Conservation (phyloP, 1,140 invertebrate genomes). For the Pemphigus obesinymphae region DNA sequence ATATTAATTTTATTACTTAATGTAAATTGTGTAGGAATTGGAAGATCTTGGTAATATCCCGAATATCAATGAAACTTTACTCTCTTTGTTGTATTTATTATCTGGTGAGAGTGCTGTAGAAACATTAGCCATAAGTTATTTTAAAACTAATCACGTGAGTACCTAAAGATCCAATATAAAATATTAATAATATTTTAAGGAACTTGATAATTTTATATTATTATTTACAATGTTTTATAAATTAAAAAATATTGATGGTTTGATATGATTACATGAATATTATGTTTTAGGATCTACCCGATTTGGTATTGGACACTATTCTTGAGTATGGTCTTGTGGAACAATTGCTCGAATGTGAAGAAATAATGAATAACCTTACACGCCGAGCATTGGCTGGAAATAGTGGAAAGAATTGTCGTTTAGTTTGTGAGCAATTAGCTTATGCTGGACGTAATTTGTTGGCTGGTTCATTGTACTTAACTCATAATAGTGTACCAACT, state of each 20-base stretch:
- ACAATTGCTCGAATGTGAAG: slow-evolving; percentile 18
- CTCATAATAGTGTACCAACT: not conserved
- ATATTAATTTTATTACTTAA: not conserved
- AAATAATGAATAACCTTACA: slow-evolving; percentile 8
- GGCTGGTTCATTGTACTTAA: slow-evolving; percentile 19
- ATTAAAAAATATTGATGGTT: no score
- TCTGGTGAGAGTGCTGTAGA: slow-evolving; percentile 34
- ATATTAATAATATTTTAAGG: not conserved
- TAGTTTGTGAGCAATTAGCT: slow-evolving; percentile 19
- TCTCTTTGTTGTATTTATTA: slow-evolving; percentile 22
- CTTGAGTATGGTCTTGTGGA: slow-evolving; percentile 27
- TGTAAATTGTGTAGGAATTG: slow-evolving; percentile 4
- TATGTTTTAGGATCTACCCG: slow-evolving; percentile 11
- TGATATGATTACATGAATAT: no score
- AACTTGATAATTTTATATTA: no score
- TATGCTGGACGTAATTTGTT: not conserved
- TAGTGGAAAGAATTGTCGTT: slow-evolving; percentile 14
- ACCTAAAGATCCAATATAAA: not conserved
- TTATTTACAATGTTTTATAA: no score
- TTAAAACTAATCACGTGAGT: slow-evolving; percentile 13
- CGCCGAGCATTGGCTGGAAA: slow-evolving; percentile 4
- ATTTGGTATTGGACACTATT: slow-evolving; percentile 29
- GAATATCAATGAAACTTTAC: not conserved
- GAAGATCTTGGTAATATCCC: not conserved
- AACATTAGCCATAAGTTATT: slow-evolving; percentile 3